phyloP scores from a whole-genome alignment of 64 coral and sea anemone species.

The Montipora efflorescens region DNA sequence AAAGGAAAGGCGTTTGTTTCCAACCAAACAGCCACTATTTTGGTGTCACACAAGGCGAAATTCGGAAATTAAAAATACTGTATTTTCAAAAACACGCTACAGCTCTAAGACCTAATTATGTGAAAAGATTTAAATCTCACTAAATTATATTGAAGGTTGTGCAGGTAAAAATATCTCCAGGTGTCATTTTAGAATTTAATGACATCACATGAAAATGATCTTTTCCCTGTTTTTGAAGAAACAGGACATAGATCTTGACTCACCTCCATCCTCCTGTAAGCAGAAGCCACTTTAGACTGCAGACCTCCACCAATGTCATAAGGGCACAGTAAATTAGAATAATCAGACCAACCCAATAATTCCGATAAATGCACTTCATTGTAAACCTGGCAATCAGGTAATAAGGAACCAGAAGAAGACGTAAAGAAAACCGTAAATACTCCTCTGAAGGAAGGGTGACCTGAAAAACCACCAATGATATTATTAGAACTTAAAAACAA shows the following conservation, averaged over 20 bases:
- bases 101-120: no score
- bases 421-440: slow-evolving; percentile 66
- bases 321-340: slow-evolving; percentile 67
- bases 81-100: no score
- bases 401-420: slow-evolving; percentile 76
- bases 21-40: no score
- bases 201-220: no score
- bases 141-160: no score
- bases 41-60: no score
- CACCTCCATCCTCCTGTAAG: slow-evolving; percentile 87
- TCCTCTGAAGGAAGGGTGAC: slow-evolving; percentile 47
- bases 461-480: not conserved
- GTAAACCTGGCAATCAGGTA: slow-evolving; percentile 87
- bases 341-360: slow-evolving; percentile 63
- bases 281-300: slow-evolving; percentile 69
- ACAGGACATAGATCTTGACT: not conserved
- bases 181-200: no score
- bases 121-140: no score
- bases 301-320: slow-evolving; percentile 65
- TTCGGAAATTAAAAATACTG: no score
- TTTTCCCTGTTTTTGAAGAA: not conserved
- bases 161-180: no score
- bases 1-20: no score
- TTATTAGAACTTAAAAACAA: not conserved
- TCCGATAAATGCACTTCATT: slow-evolving; percentile 64